Conservation (phyloP, 2,113 vertebrate species). For the Willisornis vidua region DNA sequence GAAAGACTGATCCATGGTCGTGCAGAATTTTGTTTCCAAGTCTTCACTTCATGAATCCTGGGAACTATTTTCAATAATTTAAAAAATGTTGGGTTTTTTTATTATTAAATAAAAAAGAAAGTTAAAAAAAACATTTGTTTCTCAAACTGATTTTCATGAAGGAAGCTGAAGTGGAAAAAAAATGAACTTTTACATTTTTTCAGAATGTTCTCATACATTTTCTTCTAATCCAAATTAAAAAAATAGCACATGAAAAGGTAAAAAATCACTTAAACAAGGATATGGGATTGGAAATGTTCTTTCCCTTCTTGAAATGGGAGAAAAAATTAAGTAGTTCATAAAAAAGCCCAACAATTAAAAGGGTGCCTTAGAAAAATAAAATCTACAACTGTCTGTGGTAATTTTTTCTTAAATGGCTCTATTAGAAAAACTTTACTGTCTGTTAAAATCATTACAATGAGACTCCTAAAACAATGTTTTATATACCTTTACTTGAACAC, state of each 20-base stretch:
- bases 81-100: background rate
- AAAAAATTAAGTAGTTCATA: background rate
- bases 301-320: background rate
- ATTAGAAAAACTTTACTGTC: background rate
- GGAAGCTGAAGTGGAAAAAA: background rate
- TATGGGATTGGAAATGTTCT: background rate
- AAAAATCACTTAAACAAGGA: background rate
- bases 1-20: background rate
- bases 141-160: background rate
- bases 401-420: fast-evolving
- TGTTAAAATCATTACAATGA: background rate
- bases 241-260: background rate
- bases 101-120: background rate
- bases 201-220: background rate
- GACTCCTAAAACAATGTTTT: background rate
- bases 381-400: background rate
- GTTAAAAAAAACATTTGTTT: fast-evolving
- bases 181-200: background rate
- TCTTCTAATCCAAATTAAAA: background rate
- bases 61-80: background rate
- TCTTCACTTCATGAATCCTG: background rate
- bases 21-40: background rate
- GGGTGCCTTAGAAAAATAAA: background rate
- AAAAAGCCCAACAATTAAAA: background rate
- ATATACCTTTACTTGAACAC: background rate